Evolutionary conservation across 2,797 vertebrate species (phyloP).

Genomic region (Hyperoplus lanceolatus): DNA sequence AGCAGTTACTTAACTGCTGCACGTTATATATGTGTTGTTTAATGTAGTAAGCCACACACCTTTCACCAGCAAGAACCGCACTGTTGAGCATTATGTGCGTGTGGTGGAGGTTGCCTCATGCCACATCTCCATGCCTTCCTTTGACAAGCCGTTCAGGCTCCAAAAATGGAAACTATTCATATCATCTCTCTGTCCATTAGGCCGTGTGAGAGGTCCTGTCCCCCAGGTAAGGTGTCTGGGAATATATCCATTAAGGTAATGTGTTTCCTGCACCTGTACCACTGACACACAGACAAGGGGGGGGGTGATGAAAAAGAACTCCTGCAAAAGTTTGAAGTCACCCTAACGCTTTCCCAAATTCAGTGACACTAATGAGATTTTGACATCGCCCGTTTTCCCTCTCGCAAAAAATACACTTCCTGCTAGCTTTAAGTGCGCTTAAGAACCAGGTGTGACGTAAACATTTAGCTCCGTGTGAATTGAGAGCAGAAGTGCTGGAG

Average conservation of each 20-base stretch:
- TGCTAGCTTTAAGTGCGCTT: constrained; percentile 25
- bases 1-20: too few relatives aligned
- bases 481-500: too few relatives aligned
- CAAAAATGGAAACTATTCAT: constrained; percentile 13
- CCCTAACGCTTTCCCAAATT: constrained; percentile 1
- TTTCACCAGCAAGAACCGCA: not conserved
- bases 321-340: not conserved
- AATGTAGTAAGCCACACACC: too few relatives aligned
- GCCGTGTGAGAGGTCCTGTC: not conserved
- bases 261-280: constrained; percentile 27
- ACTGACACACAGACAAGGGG: constrained; percentile 3
- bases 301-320: not conserved
- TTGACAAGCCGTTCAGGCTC: constrained; percentile 7
- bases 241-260: constrained; percentile 37
- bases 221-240: constrained; percentile 3
- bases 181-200: constrained; percentile 13
- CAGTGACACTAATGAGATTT: constrained; percentile 37
- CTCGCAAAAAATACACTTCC: constrained; percentile 20
- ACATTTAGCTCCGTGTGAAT: too few relatives aligned
- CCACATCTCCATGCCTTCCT: not conserved
- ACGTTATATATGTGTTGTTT: too few relatives aligned
- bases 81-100: constrained; percentile 19
- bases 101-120: not conserved
- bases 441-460: not conserved
- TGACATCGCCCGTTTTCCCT: constrained; percentile 7